These are phyloP conservation scores for Tadarida brasiliensis DNA, from an alignment of 2,797 vertebrate species.

Conservation along the genomic window DNA sequence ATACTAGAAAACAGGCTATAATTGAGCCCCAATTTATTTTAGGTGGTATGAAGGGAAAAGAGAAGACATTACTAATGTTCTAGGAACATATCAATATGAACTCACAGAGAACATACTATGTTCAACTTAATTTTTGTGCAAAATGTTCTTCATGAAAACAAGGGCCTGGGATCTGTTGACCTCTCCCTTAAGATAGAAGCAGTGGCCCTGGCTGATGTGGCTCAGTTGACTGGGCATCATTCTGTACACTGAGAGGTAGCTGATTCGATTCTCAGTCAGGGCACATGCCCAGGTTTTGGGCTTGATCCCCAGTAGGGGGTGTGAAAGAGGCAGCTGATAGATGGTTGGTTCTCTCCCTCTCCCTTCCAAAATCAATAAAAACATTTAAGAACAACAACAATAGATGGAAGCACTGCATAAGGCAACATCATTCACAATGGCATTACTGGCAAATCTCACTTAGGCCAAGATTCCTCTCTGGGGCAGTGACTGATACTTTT, in stretches of 20 bases:
- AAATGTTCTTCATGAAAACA: slow-evolving; percentile 30
- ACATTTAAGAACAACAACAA: too few relatives aligned
- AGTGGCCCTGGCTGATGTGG: neutral
- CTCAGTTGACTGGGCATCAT: too few relatives aligned
- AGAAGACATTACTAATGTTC: neutral
- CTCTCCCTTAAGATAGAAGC: neutral
- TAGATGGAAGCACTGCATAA: neutral
- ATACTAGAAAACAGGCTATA: neutral
- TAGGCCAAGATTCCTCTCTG: neutral
- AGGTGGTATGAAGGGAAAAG: neutral
- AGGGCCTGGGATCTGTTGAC: neutral
- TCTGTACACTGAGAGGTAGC: too few relatives aligned
- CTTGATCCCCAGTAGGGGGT: too few relatives aligned
- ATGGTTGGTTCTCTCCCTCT: too few relatives aligned
- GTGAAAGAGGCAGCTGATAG: too few relatives aligned
- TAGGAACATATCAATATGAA: neutral
- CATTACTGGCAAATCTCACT: neutral
- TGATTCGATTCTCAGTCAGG: too few relatives aligned
- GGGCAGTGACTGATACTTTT: neutral
- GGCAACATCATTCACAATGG: neutral
- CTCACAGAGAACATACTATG: neutral
- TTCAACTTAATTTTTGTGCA: neutral
- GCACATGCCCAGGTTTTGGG: too few relatives aligned
- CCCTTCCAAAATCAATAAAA: too few relatives aligned
- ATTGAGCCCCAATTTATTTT: neutral